Evolutionary conservation across 1,140 invertebrate genomes (phyloP).

Genomic region (Mercenaria mercenaria): DNA sequence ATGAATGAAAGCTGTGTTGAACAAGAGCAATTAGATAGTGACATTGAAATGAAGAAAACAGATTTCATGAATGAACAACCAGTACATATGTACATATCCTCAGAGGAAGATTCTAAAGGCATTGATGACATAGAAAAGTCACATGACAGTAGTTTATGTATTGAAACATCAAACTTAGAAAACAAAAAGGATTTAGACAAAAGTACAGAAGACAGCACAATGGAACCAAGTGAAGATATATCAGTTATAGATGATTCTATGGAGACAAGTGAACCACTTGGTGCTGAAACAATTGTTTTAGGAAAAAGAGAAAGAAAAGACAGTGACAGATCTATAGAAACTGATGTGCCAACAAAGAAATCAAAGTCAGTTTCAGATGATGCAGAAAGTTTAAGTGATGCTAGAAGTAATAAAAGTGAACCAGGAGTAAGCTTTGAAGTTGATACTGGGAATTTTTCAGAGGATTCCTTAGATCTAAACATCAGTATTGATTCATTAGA

Average conservation of each 20-base stretch:
- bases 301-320: constrained; percentile 27
- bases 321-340: neutral
- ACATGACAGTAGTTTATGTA: neutral
- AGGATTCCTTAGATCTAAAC: constrained; percentile 71
- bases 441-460: constrained; percentile 57
- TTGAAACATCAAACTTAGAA: neutral
- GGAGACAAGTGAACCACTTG: neutral
- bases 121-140: neutral
- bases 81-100: constrained; percentile 13
- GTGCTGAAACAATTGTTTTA: constrained; percentile 14
- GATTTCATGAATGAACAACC: neutral
- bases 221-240: neutral
- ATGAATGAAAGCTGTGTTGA: neutral
- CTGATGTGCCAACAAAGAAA: constrained; percentile 11
- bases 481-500: constrained; percentile 65
- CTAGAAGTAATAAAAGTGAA: neutral
- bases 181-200: neutral
- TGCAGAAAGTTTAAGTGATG: neutral
- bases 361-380: neutral
- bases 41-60: neutral
- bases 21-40: neutral
- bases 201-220: neutral
- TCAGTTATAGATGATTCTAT: neutral
- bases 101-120: neutral
- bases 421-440: neutral